Percentiles rank a stretch among this genome's conserved stretches.
These are phyloP conservation scores for Osmerus eperlanus DNA, from an alignment of 2,113 vertebrate genomes.

Conservation along the genomic window DNA sequence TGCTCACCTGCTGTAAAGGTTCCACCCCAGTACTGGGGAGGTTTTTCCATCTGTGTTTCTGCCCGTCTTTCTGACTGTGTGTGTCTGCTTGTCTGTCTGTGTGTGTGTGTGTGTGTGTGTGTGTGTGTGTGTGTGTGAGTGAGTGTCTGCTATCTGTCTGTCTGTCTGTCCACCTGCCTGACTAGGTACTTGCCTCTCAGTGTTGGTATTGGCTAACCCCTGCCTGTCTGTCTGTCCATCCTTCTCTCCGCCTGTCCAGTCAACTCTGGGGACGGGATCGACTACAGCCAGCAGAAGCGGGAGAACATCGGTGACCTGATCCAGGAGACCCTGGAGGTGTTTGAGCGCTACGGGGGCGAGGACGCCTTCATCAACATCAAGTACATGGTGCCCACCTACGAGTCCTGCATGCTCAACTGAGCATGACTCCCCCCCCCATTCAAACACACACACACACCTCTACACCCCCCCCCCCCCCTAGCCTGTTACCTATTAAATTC, in stretches of 20 bases:
- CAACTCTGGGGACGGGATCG: constrained; percentile 86
- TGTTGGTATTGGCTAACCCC: not conserved
- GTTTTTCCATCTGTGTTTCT: too few relatives aligned
- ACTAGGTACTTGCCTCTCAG: not conserved
- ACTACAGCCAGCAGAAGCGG: constrained; percentile 87
- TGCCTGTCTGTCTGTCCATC: not conserved
- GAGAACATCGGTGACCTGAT: constrained; percentile 90
- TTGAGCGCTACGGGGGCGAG: constrained; percentile 86
- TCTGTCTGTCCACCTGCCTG: not conserved
- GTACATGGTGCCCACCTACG: constrained; percentile 93
- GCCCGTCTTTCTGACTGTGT: too few relatives aligned
- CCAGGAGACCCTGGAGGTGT: constrained; percentile 87
- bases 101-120: too few relatives aligned
- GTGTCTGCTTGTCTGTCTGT: too few relatives aligned
- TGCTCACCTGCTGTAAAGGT: not conserved
- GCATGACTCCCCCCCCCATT: not conserved
- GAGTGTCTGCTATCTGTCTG: not conserved
- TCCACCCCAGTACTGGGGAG: too few relatives aligned
- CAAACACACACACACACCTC: not conserved
- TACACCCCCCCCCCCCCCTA: not conserved
- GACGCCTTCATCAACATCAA: constrained; percentile 93
- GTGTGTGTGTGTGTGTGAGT: not conserved
- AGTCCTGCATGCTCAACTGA: constrained; percentile 84
- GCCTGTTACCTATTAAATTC: constrained; percentile 11
- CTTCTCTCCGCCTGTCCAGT: constrained; percentile 58